Percentiles rank a stretch among this genome's conserved stretches.
phyloP scores from a whole-genome alignment of 2,888 invertebrate genomes.

The Caenorhabditis sulstoni region DNA sequence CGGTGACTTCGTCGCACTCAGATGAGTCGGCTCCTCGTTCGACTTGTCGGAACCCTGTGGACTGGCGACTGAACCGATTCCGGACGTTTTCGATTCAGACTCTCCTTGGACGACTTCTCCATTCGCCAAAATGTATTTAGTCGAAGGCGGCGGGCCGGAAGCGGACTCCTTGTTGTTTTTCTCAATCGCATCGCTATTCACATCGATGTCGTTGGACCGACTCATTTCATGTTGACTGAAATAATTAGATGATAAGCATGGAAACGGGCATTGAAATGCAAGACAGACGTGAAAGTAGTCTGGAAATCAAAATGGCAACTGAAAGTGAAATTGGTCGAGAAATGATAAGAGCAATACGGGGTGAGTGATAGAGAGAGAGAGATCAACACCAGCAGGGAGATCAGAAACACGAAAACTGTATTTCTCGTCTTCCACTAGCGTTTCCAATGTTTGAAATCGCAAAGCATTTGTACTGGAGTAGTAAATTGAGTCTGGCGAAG shows the following conservation, averaged over 20 bases:
- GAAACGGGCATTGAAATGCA: conserved; percentile 11
- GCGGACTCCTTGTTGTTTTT: conserved; percentile 13
- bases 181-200: conserved; percentile 10
- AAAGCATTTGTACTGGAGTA: background rate
- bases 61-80: background rate
- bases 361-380: background rate
- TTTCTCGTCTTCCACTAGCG: background rate
- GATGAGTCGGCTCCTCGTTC: conserved; percentile 1
- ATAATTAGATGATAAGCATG: conserved; percentile 20
- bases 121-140: conserved; percentile 1
- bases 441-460: background rate
- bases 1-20: background rate
- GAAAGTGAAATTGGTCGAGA: background rate
- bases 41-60: conserved; percentile 20
- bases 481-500: background rate
- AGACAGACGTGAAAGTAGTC: conserved; percentile 3
- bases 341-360: background rate
- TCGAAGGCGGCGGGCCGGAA: background rate
- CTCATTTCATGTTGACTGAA: conserved; percentile 62
- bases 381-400: background rate
- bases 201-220: conserved; percentile 45
- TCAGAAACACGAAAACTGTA: background rate
- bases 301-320: background rate
- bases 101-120: background rate
- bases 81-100: too few relatives aligned